A percentile compares a stretch with the other conserved stretches of the same genome.
Conservation (phyloP, 2,888 invertebrate genomes). For the Cerastoderma edule region DNA sequence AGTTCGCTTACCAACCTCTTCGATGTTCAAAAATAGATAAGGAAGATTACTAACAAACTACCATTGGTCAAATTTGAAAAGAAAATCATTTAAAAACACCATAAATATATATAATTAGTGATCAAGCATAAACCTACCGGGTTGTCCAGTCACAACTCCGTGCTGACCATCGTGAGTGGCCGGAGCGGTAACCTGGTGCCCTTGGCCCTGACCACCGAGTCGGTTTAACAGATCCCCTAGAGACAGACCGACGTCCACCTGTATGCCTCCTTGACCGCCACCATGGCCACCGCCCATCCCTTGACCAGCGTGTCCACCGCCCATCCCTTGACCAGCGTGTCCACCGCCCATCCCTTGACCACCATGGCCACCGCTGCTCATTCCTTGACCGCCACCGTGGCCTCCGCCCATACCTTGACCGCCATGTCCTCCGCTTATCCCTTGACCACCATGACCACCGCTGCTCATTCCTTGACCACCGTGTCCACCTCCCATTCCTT, state of each 20-base stretch:
- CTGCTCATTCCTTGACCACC: neutral
- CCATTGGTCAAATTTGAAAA: too few species aligned
- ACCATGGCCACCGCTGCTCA: neutral
- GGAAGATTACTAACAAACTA: too few species aligned
- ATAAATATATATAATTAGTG: too few species aligned
- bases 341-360: neutral
- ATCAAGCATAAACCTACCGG: neutral
- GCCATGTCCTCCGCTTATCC: too few species aligned
- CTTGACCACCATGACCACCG: neutral
- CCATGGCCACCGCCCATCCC: too few species aligned
- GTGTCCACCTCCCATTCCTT: too few species aligned
- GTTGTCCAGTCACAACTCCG: neutral
- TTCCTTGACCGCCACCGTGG: neutral
- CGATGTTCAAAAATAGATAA: too few species aligned
- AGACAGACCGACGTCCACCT: too few species aligned
- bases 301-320: neutral
- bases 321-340: neutral
- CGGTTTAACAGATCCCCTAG: neutral
- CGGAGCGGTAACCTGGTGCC: neutral
- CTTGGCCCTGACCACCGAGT: neutral
- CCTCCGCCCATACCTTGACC: neutral
- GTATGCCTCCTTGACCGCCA: slow-evolving; percentile 12
- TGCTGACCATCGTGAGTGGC: neutral
- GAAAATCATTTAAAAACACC: too few species aligned
- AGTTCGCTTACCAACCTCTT: too few species aligned